A percentile compares a stretch with the other conserved stretches of the same genome.
Conservation (phyloP, 2,797 vertebrate species). For the Pantherophis alleghaniensis region DNA sequence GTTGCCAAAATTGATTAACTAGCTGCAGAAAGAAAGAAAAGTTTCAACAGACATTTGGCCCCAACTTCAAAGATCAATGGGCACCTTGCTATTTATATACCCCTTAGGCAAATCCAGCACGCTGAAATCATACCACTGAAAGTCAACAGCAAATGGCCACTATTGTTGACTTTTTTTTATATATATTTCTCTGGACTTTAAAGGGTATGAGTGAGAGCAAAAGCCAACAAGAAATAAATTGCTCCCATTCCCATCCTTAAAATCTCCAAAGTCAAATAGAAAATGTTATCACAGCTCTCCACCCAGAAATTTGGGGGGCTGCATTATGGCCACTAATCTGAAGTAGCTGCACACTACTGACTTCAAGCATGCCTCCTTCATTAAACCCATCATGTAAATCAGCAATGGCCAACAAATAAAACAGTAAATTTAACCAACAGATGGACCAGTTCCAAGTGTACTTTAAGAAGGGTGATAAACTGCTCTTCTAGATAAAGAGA, state of each 20-base stretch:
- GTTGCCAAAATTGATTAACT: conserved; percentile 82
- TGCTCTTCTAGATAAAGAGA: background rate
- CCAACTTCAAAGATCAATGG: background rate
- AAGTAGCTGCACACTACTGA: background rate
- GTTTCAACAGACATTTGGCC: background rate
- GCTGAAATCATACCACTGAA: background rate
- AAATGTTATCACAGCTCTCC: background rate
- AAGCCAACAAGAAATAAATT: background rate
- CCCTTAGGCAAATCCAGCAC: background rate
- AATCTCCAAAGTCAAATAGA: background rate
- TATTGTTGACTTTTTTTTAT: background rate
- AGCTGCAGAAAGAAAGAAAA: conserved; percentile 52
- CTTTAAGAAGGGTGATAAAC: background rate
- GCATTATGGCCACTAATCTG: background rate
- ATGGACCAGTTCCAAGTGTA: background rate
- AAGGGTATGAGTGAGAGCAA: background rate
- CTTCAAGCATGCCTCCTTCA: background rate
- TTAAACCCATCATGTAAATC: background rate
- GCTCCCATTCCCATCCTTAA: background rate
- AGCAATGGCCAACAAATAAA: background rate
- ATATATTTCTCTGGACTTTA: background rate
- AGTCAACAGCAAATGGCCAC: background rate
- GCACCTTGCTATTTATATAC: background rate
- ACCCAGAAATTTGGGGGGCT: background rate
- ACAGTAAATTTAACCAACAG: background rate